Conservation (phyloP, 1,140 invertebrate genomes). For the Lutraria rhynchaena region DNA sequence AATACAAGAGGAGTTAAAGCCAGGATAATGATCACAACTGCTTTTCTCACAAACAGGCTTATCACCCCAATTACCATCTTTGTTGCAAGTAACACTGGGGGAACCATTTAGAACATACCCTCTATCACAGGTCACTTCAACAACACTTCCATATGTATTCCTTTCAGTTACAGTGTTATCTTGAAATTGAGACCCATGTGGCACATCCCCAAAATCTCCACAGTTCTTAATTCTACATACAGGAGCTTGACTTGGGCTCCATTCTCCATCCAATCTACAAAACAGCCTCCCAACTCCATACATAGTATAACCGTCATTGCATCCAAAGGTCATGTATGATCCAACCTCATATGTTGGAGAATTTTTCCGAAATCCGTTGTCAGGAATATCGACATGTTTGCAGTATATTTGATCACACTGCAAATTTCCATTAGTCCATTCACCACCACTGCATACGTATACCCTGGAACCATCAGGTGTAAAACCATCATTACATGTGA, state of each 20-base stretch:
- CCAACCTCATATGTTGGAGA: constrained; percentile 11
- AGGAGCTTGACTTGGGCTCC: background rate
- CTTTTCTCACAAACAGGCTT: constrained; percentile 17
- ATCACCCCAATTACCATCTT: constrained; percentile 22
- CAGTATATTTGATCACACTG: constrained; percentile 3
- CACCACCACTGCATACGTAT: background rate
- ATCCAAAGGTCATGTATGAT: constrained; percentile 5
- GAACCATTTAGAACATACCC: constrained; percentile 28
- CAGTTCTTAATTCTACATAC: constrained; percentile 28
- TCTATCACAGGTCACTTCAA: constrained; percentile 31
- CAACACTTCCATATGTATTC: constrained; percentile 36
- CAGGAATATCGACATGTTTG: background rate
- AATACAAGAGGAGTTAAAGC: constrained; percentile 29
- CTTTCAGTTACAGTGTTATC: background rate
- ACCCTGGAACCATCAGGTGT: background rate
- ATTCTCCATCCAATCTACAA: constrained; percentile 27
- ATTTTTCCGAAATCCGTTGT: constrained; percentile 12
- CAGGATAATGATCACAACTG: constrained; percentile 17
- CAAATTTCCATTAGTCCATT: constrained; percentile 31
- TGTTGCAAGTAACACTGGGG: background rate
- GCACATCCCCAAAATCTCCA: constrained; percentile 38
- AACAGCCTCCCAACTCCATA: background rate
- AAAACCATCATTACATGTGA: constrained; percentile 29
- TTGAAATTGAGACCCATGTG: constrained; percentile 8
- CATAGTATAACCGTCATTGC: constrained; percentile 44